Percentiles rank a stretch among this genome's conserved stretches.
Conservation (phyloP, 2,888 invertebrate genomes). For the Lamproptera curius region DNA sequence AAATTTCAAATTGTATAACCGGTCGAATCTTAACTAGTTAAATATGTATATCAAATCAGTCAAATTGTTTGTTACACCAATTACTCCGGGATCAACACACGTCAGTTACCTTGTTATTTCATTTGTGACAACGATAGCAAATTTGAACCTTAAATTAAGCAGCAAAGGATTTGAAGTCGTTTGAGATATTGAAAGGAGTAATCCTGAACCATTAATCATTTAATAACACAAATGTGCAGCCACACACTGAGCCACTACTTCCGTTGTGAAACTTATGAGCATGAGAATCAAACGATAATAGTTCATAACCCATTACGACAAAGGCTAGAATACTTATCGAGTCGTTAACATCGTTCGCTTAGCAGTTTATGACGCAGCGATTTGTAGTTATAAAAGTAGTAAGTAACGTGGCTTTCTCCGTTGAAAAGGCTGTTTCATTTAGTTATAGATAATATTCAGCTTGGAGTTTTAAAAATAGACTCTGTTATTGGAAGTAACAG, state of each 20-base stretch:
- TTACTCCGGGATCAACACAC: constrained; percentile 75
- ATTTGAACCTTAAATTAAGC: constrained; percentile 40
- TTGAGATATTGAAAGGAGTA: constrained; percentile 30
- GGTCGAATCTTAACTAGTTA: constrained; percentile 41
- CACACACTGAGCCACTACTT: constrained; percentile 75
- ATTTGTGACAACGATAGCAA: too few species aligned
- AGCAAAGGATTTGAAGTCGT: constrained; percentile 6
- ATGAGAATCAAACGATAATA: constrained; percentile 16
- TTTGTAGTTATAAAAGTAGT: constrained; percentile 41
- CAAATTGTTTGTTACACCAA: constrained; percentile 76
- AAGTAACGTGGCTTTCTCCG: constrained; percentile 36
- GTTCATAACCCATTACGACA: constrained; percentile 10
- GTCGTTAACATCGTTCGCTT: constrained; percentile 10
- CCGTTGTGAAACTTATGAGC: constrained; percentile 41
- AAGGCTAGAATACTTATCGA: constrained; percentile 10
- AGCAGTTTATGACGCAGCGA: constrained; percentile 21
- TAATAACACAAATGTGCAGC: constrained; percentile 75
- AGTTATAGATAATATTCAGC: constrained; percentile 31
- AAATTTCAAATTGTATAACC: constrained; percentile 32
- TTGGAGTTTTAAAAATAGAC: constrained; percentile 27
- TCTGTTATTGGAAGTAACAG: constrained; percentile 44
- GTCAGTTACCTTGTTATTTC: constrained; percentile 48
- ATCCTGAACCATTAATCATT: constrained; percentile 76
- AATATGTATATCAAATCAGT: constrained; percentile 75
- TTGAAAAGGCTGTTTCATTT: constrained; percentile 37